phyloP scores from a whole-genome alignment of 2,888 invertebrate species.

The Cosmorhoe ocellata region DNA sequence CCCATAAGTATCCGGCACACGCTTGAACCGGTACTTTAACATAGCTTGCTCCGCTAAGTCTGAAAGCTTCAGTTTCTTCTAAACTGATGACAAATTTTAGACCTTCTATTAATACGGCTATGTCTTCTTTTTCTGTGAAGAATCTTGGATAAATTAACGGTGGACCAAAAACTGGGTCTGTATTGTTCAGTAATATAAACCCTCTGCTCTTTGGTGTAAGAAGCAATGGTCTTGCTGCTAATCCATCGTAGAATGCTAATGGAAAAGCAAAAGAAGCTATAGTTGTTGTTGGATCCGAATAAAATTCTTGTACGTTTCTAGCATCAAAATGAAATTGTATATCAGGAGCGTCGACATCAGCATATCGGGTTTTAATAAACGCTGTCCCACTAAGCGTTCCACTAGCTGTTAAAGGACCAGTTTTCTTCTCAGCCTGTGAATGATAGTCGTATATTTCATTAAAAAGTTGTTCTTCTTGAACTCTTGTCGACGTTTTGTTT shows the following conservation, averaged over 20 bases:
- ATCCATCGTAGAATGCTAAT: constrained; percentile 83
- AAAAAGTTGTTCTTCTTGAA: constrained; percentile 59
- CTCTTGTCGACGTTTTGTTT: constrained; percentile 79
- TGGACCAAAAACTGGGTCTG: constrained; percentile 87
- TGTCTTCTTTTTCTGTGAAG: constrained; percentile 84
- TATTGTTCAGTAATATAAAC: constrained; percentile 82
- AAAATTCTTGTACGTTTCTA: constrained; percentile 80
- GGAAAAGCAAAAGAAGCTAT: constrained; percentile 77
- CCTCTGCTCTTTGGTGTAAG: constrained; percentile 85
- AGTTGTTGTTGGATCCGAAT: constrained; percentile 80
- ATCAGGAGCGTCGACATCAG: constrained; percentile 79
- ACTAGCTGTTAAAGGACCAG: constrained; percentile 80
- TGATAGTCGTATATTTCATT: constrained; percentile 71
- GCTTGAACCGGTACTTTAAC: constrained; percentile 82
- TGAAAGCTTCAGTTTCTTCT: constrained; percentile 83
- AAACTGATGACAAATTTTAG: constrained; percentile 82
- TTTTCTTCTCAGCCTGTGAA: constrained; percentile 57
- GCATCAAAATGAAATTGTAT: constrained; percentile 86
- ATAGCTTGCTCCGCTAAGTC: constrained; percentile 78
- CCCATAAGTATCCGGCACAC: constrained; percentile 81
- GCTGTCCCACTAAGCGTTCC: constrained; percentile 81
- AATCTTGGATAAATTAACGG: constrained; percentile 89
- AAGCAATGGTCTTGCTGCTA: constrained; percentile 84
- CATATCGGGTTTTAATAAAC: constrained; percentile 83
- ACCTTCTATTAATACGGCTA: constrained; percentile 83